These are phyloP conservation scores for Mesocricetus auratus DNA, from an alignment of 2,113 vertebrate species.

Conservation along the genomic window DNA sequence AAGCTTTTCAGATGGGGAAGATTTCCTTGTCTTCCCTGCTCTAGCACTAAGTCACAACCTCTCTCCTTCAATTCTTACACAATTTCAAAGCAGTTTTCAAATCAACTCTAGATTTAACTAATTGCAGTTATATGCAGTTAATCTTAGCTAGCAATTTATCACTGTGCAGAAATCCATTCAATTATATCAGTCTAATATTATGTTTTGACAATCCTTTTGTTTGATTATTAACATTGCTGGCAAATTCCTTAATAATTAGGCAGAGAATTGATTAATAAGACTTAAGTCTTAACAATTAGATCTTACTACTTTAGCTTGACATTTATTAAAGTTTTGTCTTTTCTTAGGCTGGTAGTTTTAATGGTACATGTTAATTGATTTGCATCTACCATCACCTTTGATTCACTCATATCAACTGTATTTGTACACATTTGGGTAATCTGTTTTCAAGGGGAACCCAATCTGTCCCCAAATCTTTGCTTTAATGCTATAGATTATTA, in stretches of 20 bases:
- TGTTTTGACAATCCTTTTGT: slow-evolving; percentile 68
- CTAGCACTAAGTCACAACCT: background rate
- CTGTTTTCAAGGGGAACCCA: slow-evolving; percentile 47
- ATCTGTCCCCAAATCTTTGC: slow-evolving; percentile 71
- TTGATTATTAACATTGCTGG: slow-evolving; percentile 54
- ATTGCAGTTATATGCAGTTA: slow-evolving; percentile 69
- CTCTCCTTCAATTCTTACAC: background rate
- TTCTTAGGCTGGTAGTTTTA: slow-evolving; percentile 55
- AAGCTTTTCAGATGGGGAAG: background rate
- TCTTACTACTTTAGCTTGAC: slow-evolving; percentile 56
- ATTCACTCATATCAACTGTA: slow-evolving; percentile 15
- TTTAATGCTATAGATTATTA: slow-evolving; percentile 79
- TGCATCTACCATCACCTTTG: slow-evolving; percentile 18
- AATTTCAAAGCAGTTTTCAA: slow-evolving; percentile 65
- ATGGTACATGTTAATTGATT: slow-evolving; percentile 63
- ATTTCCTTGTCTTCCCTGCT: background rate
- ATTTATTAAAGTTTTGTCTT: slow-evolving; percentile 50
- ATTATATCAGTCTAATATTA: slow-evolving; percentile 60
- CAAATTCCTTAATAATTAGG: slow-evolving; percentile 73
- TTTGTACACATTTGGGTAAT: slow-evolving; percentile 39
- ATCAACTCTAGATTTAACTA: slow-evolving; percentile 42
- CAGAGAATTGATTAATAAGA: slow-evolving; percentile 52
- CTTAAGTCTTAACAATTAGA: slow-evolving; percentile 63
- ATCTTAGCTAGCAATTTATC: slow-evolving; percentile 66
- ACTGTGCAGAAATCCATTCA: slow-evolving; percentile 59